phyloP scores from a whole-genome alignment of 2,797 vertebrate species.

The Tragopan temminckii region DNA sequence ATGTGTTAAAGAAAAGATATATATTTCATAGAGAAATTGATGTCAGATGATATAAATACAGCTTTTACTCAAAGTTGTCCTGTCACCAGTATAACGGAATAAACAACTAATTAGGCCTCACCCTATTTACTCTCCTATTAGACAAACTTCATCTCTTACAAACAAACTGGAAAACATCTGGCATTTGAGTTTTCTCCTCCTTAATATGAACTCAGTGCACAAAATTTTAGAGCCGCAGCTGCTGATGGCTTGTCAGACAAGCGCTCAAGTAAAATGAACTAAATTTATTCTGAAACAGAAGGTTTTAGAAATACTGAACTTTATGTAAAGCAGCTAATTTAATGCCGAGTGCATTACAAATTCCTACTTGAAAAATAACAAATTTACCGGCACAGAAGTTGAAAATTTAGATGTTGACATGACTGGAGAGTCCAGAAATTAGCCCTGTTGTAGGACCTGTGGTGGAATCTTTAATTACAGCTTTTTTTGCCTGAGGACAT shows the following conservation, averaged over 20 bases:
- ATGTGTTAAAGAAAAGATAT: background rate
- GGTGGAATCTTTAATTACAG: background rate
- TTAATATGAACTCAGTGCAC: conserved; percentile 26
- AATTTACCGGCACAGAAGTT: background rate
- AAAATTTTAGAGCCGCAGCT: conserved; percentile 37
- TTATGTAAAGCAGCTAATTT: background rate
- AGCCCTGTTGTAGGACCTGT: background rate
- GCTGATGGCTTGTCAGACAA: background rate
- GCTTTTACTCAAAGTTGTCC: background rate
- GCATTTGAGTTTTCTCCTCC: background rate
- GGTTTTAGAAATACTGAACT: background rate
- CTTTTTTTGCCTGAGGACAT: background rate
- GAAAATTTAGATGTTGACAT: background rate
- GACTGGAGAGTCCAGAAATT: background rate
- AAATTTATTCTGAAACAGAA: conserved; percentile 21
- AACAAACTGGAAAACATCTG: conserved; percentile 14
- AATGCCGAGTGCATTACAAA: background rate
- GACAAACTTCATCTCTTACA: background rate
- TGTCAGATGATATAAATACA: background rate
- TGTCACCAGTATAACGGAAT: background rate
- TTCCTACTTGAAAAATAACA: background rate
- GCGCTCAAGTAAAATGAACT: conserved; percentile 26
- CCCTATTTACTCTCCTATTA: background rate
- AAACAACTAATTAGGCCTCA: background rate
- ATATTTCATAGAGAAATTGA: background rate